Base-by-base conservation (phyloP, 30 jellyfish, hydroid and myxozoan species). In the Aurelia aurita region DNA sequence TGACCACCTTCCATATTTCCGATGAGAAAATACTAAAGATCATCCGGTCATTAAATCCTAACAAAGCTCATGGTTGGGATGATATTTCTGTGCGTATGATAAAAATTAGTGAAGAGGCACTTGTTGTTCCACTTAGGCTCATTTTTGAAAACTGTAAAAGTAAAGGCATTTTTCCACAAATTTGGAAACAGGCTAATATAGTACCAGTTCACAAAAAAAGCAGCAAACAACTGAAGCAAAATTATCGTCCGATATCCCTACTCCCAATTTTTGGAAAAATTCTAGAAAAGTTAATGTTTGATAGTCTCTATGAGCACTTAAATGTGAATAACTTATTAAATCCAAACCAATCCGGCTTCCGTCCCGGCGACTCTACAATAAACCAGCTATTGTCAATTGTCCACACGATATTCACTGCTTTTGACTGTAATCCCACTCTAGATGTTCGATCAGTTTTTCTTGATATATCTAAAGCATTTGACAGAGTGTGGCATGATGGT, bases 161-260 rank as follows among this genome's bases (percentile, higher is more conserved):
- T 16, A 23, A 43, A 6, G 85, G 61, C 34, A 29, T 44, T 47
- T 73, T 86, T 13, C 75, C 87, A 6, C 27, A 26, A 43, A 28
- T 64, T 26, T 83, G 79, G 87, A 70, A 83, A 55, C 12, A 58
- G 43, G 93, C 85, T 32, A 82, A 82, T 63, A 69, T 87, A 29
- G 91, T 87, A n/a, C 91, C 96, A 45, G 77, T 86, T 46, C 90
- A 85, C 49, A 74, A 85, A 62, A 85, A 85, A 54, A 61, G 49
- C 59, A 46, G 51, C 20, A 73, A 72, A 51, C 58, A 55, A 27
- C 20, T 64, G 69, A 73, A 86, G 49, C 32, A 62, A 32, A 68
- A 80, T 43, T 54, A 80, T 49, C 83, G 74, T 63, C 83, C 96
- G 23, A 74, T 86, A 11, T 79, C 78, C n/a, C 86, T 82, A 25